Percentiles rank a stretch among this genome's conserved stretches.
phyloP scores from a whole-genome alignment of 2,888 invertebrate genomes.

The Leptopterna dolabrata region DNA sequence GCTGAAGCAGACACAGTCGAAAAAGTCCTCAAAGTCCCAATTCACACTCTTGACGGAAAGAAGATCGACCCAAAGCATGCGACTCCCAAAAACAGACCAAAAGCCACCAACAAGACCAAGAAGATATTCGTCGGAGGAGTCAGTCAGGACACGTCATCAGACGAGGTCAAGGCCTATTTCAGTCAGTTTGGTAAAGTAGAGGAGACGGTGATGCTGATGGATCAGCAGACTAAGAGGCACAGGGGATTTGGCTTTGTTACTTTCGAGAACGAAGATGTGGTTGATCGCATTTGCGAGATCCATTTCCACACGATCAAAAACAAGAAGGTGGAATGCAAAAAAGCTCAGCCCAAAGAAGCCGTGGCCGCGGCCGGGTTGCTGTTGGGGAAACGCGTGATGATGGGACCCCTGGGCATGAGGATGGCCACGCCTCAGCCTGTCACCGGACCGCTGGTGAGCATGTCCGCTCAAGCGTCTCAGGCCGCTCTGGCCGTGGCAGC shows the following conservation, averaged over 20 bases:
- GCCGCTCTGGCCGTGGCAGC: constrained; percentile 71
- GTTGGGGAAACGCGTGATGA: constrained; percentile 74
- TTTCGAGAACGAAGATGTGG: constrained; percentile 91
- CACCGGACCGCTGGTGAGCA: constrained; percentile 69
- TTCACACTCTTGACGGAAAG: constrained; percentile 91
- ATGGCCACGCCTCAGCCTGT: constrained; percentile 72
- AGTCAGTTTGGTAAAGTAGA: constrained; percentile 88
- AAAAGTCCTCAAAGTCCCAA: constrained; percentile 89
- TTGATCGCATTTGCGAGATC: constrained; percentile 92
- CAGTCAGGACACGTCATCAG: constrained; percentile 90
- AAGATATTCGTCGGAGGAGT: constrained; percentile 94
- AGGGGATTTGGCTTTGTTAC: constrained; percentile 93
- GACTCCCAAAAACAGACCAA: constrained; percentile 89
- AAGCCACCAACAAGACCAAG: constrained; percentile 87
- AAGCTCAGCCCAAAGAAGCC: constrained; percentile 91
- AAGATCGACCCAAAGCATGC: constrained; percentile 95
- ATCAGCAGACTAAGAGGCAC: constrained; percentile 91
- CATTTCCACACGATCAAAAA: constrained; percentile 94
- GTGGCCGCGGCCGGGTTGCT: constrained; percentile 79
- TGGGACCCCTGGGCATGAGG: constrained; percentile 78
- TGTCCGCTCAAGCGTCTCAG: constrained; percentile 68
- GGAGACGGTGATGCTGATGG: constrained; percentile 94
- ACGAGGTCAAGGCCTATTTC: constrained; percentile 91
- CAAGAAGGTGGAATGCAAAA: constrained; percentile 91
- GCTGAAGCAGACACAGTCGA: constrained; percentile 91